Base-by-base conservation (phyloP, 2,888 invertebrate genomes). In the Acleris laterana region DNA sequence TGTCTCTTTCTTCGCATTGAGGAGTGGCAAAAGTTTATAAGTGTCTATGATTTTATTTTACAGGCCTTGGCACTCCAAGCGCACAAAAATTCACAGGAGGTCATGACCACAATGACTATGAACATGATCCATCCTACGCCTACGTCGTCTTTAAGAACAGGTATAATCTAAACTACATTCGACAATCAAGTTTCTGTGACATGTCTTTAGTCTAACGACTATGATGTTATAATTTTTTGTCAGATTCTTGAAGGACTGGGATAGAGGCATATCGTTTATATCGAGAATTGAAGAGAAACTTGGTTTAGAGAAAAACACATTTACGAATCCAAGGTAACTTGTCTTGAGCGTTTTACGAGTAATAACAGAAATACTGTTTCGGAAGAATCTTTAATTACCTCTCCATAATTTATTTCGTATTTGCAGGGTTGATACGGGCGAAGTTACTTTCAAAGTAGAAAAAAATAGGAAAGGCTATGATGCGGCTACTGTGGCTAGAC, bases 71-170 rank as follows among this genome's bases (percentile, higher is more conserved):
- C 63, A 71, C 74, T 2, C 68, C 80, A n/a, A 77, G 77, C 53
- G 76, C 77, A 53, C 84, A 86, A 64, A 83, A 74, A 11, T 77
- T 73, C 28, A 80, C 77, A 62, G 75, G 76, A 56, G 82, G 79
- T 48, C 87, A 87, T 60, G 80, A 94, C 76, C 95, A 95, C 79
- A 94, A 93, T 74, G 93, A 94, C 70, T 94, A 93, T 78, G 93
- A 94, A 69, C 95, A 96, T 53, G 97, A 97, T 78, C 95, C 96
- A 20, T 96, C 96, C 73, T 96, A 96, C 79, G 95, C 97, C 3
- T 97, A 96, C 83, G 95, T 98, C 68, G 93, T 94, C 73, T 95
- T 97, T 70, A 95, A 96, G 80, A 95, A 96, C 79, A 94, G 94
- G 95, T 96, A 90, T 72, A 67, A 19, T 49, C 13, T 38, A 13